Evolutionary conservation across 2,113 vertebrate species (phyloP).

Genomic region (Hippocampus barbouri): DNA sequence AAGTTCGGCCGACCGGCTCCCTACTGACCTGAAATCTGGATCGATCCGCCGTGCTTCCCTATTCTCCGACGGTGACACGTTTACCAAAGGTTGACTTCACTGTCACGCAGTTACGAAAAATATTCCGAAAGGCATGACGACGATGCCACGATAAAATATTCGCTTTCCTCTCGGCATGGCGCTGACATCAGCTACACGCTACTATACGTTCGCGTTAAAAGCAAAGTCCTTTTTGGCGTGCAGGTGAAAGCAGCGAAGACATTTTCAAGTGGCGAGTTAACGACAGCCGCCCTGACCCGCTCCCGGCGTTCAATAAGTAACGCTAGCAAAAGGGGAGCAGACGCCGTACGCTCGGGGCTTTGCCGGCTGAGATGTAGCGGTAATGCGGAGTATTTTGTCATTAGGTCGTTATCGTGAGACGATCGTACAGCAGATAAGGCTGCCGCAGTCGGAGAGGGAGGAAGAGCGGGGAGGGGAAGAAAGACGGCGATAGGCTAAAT

Average conservation of each 20-base stretch:
- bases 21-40: constrained; percentile 11
- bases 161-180: background rate
- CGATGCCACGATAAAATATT: background rate
- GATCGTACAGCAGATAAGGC: constrained; percentile 40
- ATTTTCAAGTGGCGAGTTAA: constrained; percentile 29
- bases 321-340: background rate
- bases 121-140: background rate
- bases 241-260: constrained; percentile 41
- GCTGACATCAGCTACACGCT: too few relatives aligned
- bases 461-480: constrained; percentile 12
- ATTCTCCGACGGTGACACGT: constrained; percentile 65
- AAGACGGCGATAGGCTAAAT: constrained; percentile 19
- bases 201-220: background rate
- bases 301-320: background rate
- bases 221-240: constrained; percentile 14
- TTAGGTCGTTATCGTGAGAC: constrained; percentile 16
- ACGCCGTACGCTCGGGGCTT: background rate
- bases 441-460: constrained; percentile 18
- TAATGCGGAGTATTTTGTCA: constrained; percentile 13
- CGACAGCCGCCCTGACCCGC: constrained; percentile 9
- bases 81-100: constrained; percentile 68
- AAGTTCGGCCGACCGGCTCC: background rate
- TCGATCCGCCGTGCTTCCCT: constrained; percentile 5
- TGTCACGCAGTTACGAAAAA: constrained; percentile 12
- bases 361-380: constrained; percentile 7